phyloP scores from a whole-genome alignment of 2,113 vertebrate species.

The Octodon degus region DNA sequence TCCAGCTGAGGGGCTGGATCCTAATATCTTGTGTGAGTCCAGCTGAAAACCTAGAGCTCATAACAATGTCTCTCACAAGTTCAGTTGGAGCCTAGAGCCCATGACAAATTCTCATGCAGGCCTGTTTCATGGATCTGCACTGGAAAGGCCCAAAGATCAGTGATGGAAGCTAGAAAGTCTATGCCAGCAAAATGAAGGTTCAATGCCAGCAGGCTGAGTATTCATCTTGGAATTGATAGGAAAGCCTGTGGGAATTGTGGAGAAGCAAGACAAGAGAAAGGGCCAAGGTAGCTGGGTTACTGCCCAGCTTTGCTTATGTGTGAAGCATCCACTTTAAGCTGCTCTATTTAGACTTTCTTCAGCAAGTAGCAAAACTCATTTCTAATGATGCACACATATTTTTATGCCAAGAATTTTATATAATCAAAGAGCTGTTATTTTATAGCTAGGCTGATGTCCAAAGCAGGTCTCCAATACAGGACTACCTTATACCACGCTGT shows the following conservation, averaged over 20 bases:
- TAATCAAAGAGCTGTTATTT: neutral
- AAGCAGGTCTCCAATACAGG: neutral
- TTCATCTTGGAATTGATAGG: neutral
- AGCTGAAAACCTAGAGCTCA: no score
- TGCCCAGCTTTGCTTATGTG: neutral
- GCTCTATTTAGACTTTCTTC: neutral
- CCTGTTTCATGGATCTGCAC: no score
- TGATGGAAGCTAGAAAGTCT: no score
- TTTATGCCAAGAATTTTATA: conserved; percentile 7
- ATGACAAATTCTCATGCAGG: no score
- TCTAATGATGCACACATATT: neutral
- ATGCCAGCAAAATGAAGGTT: no score
- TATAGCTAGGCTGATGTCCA: neutral
- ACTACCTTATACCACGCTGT: neutral
- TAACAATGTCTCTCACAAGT: no score
- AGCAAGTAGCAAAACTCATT: neutral
- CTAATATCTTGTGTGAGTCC: no score
- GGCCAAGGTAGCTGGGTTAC: neutral
- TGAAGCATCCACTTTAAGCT: neutral
- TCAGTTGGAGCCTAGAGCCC: no score
- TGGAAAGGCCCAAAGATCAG: no score
- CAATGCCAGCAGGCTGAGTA: no score
- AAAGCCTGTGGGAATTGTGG: neutral
- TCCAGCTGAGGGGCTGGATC: no score
- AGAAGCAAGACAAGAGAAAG: neutral